Conservation (phyloP, 2,113 vertebrate species). For the Canis aureus region DNA sequence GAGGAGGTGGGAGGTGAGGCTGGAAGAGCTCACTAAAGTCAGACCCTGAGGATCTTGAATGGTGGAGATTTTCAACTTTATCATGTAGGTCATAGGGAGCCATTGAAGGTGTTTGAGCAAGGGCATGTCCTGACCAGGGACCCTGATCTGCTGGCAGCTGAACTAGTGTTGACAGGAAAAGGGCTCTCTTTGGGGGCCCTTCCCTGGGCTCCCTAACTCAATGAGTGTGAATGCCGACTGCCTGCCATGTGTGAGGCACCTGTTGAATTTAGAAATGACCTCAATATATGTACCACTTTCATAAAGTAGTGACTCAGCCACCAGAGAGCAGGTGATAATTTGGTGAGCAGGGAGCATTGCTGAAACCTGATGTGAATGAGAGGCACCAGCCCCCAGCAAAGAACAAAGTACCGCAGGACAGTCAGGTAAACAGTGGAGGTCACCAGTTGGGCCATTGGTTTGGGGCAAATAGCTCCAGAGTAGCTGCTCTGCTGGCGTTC, state of each 20-base stretch:
- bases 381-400: neutral
- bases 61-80: neutral
- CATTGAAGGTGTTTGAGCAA: neutral
- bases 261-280: neutral
- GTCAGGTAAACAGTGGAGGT: neutral
- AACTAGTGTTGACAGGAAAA: neutral
- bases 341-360: neutral
- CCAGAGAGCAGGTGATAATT: neutral
- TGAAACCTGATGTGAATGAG: neutral
- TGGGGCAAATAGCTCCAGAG: neutral
- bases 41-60: neutral
- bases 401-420: neutral
- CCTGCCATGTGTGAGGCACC: neutral
- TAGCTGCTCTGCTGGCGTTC: neutral
- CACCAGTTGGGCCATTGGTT: neutral
- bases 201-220: neutral
- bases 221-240: fast-evolving
- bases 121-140: neutral
- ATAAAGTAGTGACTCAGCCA: neutral
- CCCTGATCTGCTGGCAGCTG: neutral
- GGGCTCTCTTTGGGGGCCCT: neutral
- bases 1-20: neutral
- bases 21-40: neutral
- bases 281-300: neutral
- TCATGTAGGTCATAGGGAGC: neutral